phyloP scores from a whole-genome alignment of 35 echinoderm and acorn worm species.

The Ophiothrix spiculata region DNA sequence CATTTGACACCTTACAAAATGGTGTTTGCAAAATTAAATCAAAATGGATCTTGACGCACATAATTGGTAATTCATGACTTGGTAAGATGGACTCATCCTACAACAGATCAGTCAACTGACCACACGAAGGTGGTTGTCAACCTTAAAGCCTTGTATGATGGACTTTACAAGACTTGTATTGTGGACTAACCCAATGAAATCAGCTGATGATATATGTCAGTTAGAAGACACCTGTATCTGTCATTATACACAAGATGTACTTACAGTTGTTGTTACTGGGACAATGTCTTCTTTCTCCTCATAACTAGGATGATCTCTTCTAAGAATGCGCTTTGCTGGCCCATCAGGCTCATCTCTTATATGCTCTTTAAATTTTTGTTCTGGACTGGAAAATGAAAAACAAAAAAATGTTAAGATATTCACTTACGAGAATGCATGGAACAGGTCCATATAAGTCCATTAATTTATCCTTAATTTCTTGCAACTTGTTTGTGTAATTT shows the following conservation, averaged over 20 bases:
- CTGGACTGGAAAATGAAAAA: constrained; percentile 59
- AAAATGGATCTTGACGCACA: too few species aligned
- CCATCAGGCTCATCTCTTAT: constrained; percentile 81
- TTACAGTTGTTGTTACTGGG: background rate
- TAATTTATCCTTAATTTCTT: too few species aligned
- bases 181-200: too few species aligned
- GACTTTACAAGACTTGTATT: background rate
- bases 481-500: too few species aligned
- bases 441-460: too few species aligned
- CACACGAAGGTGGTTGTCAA: background rate
- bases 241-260: background rate
- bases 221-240: too few species aligned
- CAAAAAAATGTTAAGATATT: background rate
- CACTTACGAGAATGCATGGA: too few species aligned
- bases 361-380: constrained; percentile 94
- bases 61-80: too few species aligned
- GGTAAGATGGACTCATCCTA: background rate
- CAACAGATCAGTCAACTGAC: background rate
- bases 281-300: constrained; percentile 90
- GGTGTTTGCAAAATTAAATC: too few species aligned
- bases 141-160: background rate
- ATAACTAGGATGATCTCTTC: constrained; percentile 72
- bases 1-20: too few species aligned
- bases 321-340: constrained; percentile 72
- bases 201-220: too few species aligned